Base-by-base conservation (phyloP, 2,797 vertebrate genomes). In the Molossus alvarezi region DNA sequence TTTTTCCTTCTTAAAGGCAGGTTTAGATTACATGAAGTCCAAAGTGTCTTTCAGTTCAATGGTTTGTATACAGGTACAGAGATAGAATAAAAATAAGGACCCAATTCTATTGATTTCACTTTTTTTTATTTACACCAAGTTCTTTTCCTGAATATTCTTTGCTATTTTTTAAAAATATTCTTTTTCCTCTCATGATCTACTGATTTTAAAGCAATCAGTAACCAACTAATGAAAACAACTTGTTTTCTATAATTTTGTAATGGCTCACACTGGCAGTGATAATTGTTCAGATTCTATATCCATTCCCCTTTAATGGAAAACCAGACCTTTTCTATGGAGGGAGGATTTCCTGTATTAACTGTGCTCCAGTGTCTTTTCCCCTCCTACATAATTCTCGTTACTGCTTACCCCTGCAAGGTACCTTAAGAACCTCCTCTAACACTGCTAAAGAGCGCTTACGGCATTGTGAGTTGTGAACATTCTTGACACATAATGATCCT, bases 391-490 rank as follows among this genome's bases (percentile, higher is more conserved):
- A 76, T 76, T n/a, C 21, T 72, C 75, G 51, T 90, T 95, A 87
- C 71, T 58, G 4, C 2, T 83, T 94, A 60, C 67, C 0, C 4
- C 93, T 96, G 90, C 96, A 77, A 94, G 93, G 15, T 91, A 88
- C 84, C 72, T 23, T 6, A 90, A 81, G 37, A 69, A 33, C 20
- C 12, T 85, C 37, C 60, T 69, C 18, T 84, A 85, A 81, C 67
- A 15, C 48, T 75, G 67, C 14, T 45, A 6, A 13, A 17, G 13
- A 9, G 25, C 4, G 29, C 4, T 58, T 33, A 73, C 4, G 21
- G 27, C 65, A 53, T 45, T 45, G 41, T 45, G 41, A 67, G n/a
- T 53, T 58, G 8, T 55, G 33, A 71, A 75, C 27, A 14, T 62
- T 51, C 23, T 67, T 8, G 11, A 84, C 5, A 65, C 9, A 33